Evolutionary conservation across 2,888 invertebrate genomes (phyloP), one percentile per base, ranked within the genome.

Genomic region (Antitype chi): DNA sequence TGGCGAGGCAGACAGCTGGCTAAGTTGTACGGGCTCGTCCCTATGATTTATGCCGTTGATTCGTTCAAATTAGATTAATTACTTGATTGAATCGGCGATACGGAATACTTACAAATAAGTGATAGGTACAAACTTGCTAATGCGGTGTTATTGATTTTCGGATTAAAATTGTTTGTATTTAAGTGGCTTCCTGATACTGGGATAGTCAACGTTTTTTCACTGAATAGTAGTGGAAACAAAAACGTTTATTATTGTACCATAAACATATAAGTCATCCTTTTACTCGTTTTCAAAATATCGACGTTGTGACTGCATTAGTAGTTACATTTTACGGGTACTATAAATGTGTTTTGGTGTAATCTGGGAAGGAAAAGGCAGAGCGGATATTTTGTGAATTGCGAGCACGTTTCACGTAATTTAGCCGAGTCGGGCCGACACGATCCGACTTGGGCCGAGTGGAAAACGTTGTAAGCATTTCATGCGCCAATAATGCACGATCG

Each of bases 21-120:
- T 81, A 89, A 92, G 93, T 96, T 96, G 94, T 96, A 96, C 90
- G 96, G 96, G 93, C 93, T 94, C 94, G 90, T 93, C 94, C 93
- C 93, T 92, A 93, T 93, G 93, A 94, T 95, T 94, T 94, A 92
- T 93, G 89, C 89, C 74, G 81, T 84, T 88, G 88, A 91, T 92
- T 92, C 91, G 91, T 89, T 90, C 90, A 90, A 93, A 94, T 94
- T 93, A 91, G 89, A 92, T 94, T 93, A 91, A 94, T 94, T 93
- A 88, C 85, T 90, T 93, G 92, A 94, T 93, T 92, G 91, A 88
- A 75, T 77, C 57, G 62, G 38, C 57, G 63, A 68, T 73, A 74
- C 43, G 47, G 72, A 73, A 64, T 75, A 78, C 60, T 67, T 75
- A 70, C n/a, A 55, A 66, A 60, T 47, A 74, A 43, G 43, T 62